These are phyloP conservation scores for Aethina tumida DNA, from an alignment of 1,140 invertebrate species.

Conservation along the genomic window DNA sequence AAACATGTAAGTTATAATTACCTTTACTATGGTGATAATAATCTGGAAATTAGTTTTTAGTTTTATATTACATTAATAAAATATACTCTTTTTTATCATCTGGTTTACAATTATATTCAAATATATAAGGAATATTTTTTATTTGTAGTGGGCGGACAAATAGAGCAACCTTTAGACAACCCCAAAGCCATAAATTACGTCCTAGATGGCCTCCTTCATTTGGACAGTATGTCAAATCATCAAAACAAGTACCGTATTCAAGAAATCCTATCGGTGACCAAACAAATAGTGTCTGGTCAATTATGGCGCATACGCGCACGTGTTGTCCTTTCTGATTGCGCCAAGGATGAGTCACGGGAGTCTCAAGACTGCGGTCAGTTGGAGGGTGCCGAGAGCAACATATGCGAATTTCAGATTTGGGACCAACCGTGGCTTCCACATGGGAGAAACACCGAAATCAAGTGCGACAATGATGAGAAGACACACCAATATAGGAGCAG, in stretches of 20 bases:
- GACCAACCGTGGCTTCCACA: constrained; percentile 50
- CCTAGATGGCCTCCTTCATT: constrained; percentile 34
- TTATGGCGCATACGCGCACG: constrained; percentile 39
- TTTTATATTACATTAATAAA: too few relatives aligned
- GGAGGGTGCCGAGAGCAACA: constrained; percentile 26
- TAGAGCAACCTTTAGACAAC: background rate
- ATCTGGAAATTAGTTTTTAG: too few relatives aligned
- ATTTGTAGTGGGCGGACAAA: constrained; percentile 17
- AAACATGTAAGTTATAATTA: too few relatives aligned
- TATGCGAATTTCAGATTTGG: constrained; percentile 37
- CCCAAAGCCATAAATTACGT: constrained; percentile 28
- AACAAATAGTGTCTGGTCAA: constrained; percentile 35
- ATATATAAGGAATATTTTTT: background rate
- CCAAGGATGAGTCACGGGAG: constrained; percentile 6
- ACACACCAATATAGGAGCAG: constrained; percentile 7
- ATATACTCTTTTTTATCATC: too few relatives aligned
- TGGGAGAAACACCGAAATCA: constrained; percentile 39
- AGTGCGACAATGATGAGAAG: constrained; percentile 35
- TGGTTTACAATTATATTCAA: too few relatives aligned
- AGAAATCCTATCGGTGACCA: constrained; percentile 36
- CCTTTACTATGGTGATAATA: too few relatives aligned
- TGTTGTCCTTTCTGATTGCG: constrained; percentile 25
- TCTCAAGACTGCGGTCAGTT: constrained; percentile 14
- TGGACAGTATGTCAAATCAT: constrained; percentile 37
- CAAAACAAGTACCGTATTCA: constrained; percentile 37